Evolutionary conservation across 2,888 invertebrate species (phyloP).

Genomic region (Cantharis rufa): DNA sequence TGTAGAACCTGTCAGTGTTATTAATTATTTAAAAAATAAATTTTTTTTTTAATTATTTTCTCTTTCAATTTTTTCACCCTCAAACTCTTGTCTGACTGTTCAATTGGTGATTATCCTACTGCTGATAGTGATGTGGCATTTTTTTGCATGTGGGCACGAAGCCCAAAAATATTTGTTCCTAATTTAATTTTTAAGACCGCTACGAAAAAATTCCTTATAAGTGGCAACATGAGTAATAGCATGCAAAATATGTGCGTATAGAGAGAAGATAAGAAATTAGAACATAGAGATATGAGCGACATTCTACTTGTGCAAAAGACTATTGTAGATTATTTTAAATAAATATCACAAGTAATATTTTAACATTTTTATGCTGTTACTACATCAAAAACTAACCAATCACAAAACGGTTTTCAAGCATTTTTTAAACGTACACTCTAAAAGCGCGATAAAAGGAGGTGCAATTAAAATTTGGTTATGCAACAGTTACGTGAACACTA

Average conservation of each 20-base stretch:
- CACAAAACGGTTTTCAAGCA: not conserved
- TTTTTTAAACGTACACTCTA: not conserved
- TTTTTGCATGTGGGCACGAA: no score
- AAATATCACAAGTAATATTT: not conserved
- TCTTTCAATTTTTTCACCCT: no score
- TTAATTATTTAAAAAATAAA: no score
- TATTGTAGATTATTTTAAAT: not conserved
- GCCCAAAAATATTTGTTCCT: no score
- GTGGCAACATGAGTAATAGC: not conserved
- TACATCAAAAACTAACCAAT: not conserved
- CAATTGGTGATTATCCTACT: no score
- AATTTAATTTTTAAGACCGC: not conserved
- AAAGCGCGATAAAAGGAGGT: not conserved
- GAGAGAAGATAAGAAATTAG: not conserved
- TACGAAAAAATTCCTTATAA: not conserved
- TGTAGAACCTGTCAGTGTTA: no score
- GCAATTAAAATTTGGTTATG: constrained; percentile 3
- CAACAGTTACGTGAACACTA: constrained; percentile 51
- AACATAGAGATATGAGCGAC: not conserved
- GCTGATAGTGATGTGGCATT: no score
- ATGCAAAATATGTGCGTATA: not conserved
- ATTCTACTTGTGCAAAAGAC: not conserved
- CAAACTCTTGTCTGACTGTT: no score
- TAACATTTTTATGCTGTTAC: not conserved
- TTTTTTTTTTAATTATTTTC: no score